These are phyloP conservation scores for Ylistrum balloti DNA, from an alignment of 1,140 invertebrate genomes.

Conservation along the genomic window DNA sequence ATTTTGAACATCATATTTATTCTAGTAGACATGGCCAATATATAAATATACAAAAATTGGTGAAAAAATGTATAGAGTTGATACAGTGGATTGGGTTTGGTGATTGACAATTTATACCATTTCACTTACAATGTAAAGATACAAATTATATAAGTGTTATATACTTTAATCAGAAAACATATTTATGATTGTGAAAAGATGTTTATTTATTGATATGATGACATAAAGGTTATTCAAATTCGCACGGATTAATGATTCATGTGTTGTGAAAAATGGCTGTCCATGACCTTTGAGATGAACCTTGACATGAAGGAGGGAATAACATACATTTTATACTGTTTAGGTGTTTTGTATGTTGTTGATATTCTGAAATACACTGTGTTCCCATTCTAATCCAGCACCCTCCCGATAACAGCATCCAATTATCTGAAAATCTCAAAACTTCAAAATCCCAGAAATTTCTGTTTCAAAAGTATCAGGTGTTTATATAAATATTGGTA, in stretches of 20 bases:
- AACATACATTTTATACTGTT: neutral
- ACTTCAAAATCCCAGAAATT: too few species aligned
- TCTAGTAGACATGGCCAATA: neutral
- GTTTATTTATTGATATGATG: neutral
- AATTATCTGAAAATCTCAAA: too few species aligned
- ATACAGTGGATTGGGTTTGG: too few species aligned
- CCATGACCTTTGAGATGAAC: neutral
- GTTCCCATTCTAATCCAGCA: too few species aligned
- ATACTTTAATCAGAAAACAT: neutral
- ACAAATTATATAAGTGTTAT: too few species aligned
- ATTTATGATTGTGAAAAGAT: neutral
- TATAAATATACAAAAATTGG: neutral
- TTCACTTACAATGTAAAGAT: too few species aligned
- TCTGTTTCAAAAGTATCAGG: too few species aligned
- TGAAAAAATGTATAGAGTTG: too few species aligned
- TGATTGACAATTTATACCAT: too few species aligned
- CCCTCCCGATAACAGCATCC: too few species aligned
- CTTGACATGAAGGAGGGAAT: neutral
- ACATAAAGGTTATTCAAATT: neutral
- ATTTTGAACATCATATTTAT: neutral
- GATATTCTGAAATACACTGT: too few species aligned
- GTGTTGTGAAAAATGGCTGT: neutral
- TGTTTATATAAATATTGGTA: too few species aligned
- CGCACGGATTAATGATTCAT: neutral
- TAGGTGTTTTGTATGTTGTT: neutral